Evolutionary conservation across 2,888 invertebrate species (phyloP).

Genomic region (Cetonia aurata): DNA sequence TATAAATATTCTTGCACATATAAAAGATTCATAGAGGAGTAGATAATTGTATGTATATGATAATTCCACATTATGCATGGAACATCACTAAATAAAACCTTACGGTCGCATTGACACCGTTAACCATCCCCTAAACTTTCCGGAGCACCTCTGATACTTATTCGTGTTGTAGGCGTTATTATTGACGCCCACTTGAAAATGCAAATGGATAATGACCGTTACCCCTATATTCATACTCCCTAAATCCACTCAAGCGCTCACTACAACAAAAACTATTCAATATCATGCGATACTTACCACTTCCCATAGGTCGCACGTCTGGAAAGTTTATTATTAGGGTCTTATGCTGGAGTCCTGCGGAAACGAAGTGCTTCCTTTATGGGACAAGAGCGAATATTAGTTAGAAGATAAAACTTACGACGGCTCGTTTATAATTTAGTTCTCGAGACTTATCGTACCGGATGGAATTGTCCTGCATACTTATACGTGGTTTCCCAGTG

Average conservation of each 20-base stretch:
- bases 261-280: not conserved
- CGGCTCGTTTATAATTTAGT: constrained; percentile 16
- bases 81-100: no score
- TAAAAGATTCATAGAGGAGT: no score
- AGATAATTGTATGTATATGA: no score
- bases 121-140: no score
- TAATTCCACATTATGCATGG: no score
- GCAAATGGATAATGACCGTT: no score
- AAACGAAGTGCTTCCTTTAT: constrained; percentile 26
- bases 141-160: no score
- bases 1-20: no score
- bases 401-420: constrained; percentile 23
- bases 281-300: constrained; percentile 13
- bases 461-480: no score
- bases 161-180: no score
- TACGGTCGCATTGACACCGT: no score
- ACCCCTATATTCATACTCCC: not conserved
- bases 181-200: no score
- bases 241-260: not conserved
- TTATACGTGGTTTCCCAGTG: not conserved
- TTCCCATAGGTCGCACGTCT: constrained; percentile 10
- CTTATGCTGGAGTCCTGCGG: constrained; percentile 19
- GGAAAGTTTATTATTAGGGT: constrained; percentile 21
- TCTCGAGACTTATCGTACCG: constrained; percentile 2
- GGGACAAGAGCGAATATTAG: constrained; percentile 27